Evolutionary conservation across 2,797 vertebrate species (phyloP).

Genomic region (Alcedo atthis): DNA sequence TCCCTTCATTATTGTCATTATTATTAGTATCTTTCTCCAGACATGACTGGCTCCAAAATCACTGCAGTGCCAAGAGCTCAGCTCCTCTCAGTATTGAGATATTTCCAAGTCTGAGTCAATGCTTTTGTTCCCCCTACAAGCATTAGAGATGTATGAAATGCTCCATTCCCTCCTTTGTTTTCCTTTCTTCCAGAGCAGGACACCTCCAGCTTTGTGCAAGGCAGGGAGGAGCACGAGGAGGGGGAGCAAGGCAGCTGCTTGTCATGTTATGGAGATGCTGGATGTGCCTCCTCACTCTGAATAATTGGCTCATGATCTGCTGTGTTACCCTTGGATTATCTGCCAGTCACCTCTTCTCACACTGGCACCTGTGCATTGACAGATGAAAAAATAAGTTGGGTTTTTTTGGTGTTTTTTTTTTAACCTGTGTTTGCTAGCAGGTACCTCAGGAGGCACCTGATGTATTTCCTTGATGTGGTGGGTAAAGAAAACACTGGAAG

Average conservation of each 20-base stretch:
- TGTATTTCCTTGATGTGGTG: not conserved
- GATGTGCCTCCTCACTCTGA: fast-evolving
- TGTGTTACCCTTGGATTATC: not conserved
- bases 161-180: not conserved
- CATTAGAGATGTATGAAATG: not conserved
- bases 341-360: not conserved
- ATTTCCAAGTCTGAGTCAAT: not conserved
- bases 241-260: not conserved
- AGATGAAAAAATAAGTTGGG: not conserved
- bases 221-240: not conserved
- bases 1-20: not conserved
- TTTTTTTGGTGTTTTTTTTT: not conserved
- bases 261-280: not conserved
- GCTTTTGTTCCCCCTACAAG: not conserved
- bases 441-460: not conserved
- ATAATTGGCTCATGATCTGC: not conserved
- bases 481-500: not conserved
- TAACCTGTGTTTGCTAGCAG: not conserved
- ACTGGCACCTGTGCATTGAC: not conserved
- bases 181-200: not conserved
- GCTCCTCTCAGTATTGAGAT: not conserved
- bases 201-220: not conserved
- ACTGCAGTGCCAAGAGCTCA: not conserved
- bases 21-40: not conserved
- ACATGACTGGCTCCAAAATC: not conserved